Evolutionary conservation across 1,140 invertebrate genomes (phyloP).

Genomic region (Lethocerus indicus): DNA sequence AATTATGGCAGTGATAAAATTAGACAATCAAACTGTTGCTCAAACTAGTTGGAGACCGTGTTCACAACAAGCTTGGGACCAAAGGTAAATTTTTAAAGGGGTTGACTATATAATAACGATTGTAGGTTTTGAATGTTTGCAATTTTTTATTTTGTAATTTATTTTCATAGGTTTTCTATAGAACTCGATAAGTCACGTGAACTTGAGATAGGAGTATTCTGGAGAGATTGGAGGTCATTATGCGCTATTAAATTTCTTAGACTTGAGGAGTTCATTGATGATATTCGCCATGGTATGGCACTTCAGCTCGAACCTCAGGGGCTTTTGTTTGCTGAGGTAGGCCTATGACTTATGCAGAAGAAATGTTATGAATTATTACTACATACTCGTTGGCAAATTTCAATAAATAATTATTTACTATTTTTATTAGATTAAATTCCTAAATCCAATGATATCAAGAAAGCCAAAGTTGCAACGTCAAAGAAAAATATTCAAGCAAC

Average conservation of each 20-base stretch:
- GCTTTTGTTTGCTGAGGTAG: slow-evolving; percentile 86
- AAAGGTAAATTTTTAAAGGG: slow-evolving; percentile 40
- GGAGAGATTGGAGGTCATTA: slow-evolving; percentile 90
- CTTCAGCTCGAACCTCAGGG: slow-evolving; percentile 95
- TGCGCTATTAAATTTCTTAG: slow-evolving; percentile 94
- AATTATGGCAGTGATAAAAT: slow-evolving; percentile 93
- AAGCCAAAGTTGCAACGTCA: slow-evolving; percentile 94
- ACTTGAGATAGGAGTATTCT: slow-evolving; percentile 94
- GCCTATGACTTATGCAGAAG: neutral
- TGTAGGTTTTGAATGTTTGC: neutral
- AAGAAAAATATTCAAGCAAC: slow-evolving; percentile 93
- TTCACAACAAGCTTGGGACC: slow-evolving; percentile 98
- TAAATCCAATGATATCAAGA: slow-evolving; percentile 96
- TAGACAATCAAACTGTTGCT: slow-evolving; percentile 92
- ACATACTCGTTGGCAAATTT: neutral
- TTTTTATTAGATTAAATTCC: slow-evolving; percentile 68
- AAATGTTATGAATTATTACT: too few species aligned
- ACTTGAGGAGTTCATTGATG: slow-evolving; percentile 97
- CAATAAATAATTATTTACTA: neutral
- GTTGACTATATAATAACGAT: neutral
- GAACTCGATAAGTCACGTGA: slow-evolving; percentile 94
- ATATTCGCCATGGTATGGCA: slow-evolving; percentile 92
- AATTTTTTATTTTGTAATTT: slow-evolving; percentile 1
- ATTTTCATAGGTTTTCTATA: slow-evolving; percentile 62
- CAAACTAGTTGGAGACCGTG: slow-evolving; percentile 92